Base-by-base conservation (phyloP, 92 coral and sea anemone genomes). In the Epizoanthus scotinus region DNA sequence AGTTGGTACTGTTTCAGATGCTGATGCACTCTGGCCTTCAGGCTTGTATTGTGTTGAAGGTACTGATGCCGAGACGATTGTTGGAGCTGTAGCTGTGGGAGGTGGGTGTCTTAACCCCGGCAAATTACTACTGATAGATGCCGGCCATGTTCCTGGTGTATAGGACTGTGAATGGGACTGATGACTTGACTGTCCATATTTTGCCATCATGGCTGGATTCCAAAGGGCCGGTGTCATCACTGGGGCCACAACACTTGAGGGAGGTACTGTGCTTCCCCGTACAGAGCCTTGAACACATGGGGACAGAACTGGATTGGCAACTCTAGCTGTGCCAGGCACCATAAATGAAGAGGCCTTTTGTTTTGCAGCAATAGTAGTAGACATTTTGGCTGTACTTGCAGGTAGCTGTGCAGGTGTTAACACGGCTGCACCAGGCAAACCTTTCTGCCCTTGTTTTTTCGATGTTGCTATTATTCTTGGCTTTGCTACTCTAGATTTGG, bases 381-480 rank as follows among this genome's bases (percentile, higher is more conserved):
- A 47, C 52, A 47, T 15, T 13, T 24, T 38, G 26, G 63, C n/a
- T 56, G 65, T 28, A 75, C 44, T 75, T 59, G 28, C 68, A 36
- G 81, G 63, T 21, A 42, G 27, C 1, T 8, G 26, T 6, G 62
- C 59, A 26, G 81, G 44, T 7, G 44, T 34, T 12, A 71, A 28
- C 17, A 59, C 60, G 5, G 25, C 68, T 9, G 68, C 67, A 59
- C 44, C 38, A 8, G 67, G 54, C 63, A 58, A 25, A 58, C 54
- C 67, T 57, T 75, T 75, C 19, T 34, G 17, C 18, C 94, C 94
- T 71, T 87, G 97, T 21, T 82, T 81, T 53, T 89, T 91, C 67
- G 88, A 77, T 28, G 86, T 56, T 26, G 83, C 70, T n/a, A 78
- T 42, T 6, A 54, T 68, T 26, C 73, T 54, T 49, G 86, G 52